Evolutionary conservation across 2,113 vertebrate species (phyloP), one percentile per base, ranked within the genome.

Genomic region (Phrynosoma platyrhinos): DNA sequence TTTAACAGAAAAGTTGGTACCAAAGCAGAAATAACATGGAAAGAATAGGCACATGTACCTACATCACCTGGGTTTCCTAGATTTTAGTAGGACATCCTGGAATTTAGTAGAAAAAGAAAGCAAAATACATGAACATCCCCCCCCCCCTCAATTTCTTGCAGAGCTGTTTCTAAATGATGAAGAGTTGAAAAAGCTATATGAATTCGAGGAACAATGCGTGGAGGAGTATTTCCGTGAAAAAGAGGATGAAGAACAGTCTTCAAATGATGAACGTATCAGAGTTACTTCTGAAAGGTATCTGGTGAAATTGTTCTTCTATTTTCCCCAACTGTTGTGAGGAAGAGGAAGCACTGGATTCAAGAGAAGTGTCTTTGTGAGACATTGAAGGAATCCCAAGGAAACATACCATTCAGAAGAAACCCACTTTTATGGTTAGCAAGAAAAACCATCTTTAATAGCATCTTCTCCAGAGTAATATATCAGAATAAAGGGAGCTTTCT

Each of bases 141-240:
- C 55, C 21, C 13, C 58, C 80, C 2, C 88, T 90, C 58, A 85
- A 30, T 84, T 95, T 88, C 72, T 76, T 27, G 36, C 94, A 99
- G 99, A 99, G 93, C 97, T 99, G 53, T 98, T 98, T 92, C 96
- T 99, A 78, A 99, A 97, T 90, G 97, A 98, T 1, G 98, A 99
- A 82, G 99, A 99, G 94, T 93, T 99, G 66, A 99, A 98, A 95
- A 97, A 91, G 88, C 95, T 99, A 64, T 98, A 98, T 2, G 99
- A 99, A 93, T 99, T 99, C 95, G 99, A 99, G 94, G 99, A 98
- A 89, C 97, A 99, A 91, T 99, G 98, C 27, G 97, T 99, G 87
- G 98, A 99, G 93, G 98, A 99, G 91, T 98, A 99, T 89, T 99
- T 99, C 91, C 97, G 97, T 32, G 97, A 98, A 91, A 99, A 98